These are phyloP conservation scores for Sinosuthora webbiana DNA, from an alignment of 2,113 vertebrate genomes.

Conservation along the genomic window DNA sequence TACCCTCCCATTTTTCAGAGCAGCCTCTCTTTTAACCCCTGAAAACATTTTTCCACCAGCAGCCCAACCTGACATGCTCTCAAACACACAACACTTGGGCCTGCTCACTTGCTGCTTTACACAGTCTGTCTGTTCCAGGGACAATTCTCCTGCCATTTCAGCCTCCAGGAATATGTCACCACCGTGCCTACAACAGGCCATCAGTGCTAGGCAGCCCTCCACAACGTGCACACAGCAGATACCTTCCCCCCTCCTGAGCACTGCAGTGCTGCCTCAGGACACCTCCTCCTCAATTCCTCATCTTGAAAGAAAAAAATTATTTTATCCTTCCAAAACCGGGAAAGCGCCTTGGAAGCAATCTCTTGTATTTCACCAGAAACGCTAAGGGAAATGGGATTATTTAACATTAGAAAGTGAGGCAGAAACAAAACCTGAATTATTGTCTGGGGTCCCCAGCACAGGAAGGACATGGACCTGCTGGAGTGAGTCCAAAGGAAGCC, in stretches of 20 bases:
- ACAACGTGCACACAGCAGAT: not conserved
- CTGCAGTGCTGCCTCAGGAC: not conserved
- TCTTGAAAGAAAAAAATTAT: not conserved
- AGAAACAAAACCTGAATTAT: not conserved
- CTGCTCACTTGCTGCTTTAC: not conserved
- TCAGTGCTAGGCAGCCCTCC: not conserved
- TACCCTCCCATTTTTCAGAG: not conserved
- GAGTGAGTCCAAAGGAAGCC: not conserved
- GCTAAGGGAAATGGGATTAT: not conserved
- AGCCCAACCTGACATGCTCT: not conserved
- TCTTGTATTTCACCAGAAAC: not conserved
- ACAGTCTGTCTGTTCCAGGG: not conserved
- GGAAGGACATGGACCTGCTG: not conserved
- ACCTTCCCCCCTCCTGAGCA: rapidly evolving
- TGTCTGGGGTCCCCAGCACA: not conserved
- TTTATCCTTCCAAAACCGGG: not conserved
- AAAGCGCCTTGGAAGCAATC: not conserved
- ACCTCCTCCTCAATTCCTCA: not conserved
- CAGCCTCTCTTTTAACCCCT: not conserved
- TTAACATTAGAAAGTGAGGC: not conserved
- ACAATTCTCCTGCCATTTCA: not conserved
- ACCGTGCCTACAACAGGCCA: not conserved
- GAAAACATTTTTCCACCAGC: not conserved
- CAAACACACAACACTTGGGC: not conserved
- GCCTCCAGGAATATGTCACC: not conserved